These are phyloP conservation scores for Phthorimaea operculella DNA, from an alignment of 1,140 invertebrate genomes.

Conservation along the genomic window DNA sequence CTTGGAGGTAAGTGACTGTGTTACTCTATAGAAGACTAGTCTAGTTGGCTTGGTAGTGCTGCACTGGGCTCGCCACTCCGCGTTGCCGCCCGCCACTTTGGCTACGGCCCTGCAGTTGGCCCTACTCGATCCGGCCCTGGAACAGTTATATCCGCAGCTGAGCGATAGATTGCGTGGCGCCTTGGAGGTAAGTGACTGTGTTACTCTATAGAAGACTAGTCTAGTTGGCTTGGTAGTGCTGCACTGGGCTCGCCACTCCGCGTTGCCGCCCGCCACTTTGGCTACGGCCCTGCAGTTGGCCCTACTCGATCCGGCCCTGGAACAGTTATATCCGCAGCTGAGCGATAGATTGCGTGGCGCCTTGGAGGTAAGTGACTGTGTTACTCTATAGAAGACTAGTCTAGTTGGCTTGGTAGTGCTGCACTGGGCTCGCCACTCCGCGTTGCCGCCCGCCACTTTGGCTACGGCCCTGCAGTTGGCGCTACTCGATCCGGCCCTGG, in stretches of 20 bases:
- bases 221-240: constrained; percentile 17
- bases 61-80: constrained; percentile 36
- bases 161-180: constrained; percentile 24
- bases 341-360: constrained; percentile 24
- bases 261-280: constrained; percentile 38
- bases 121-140: constrained; percentile 42
- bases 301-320: constrained; percentile 42
- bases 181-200: constrained; percentile 29
- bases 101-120: constrained; percentile 36
- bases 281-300: constrained; percentile 36
- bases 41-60: constrained; percentile 17
- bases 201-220: neutral
- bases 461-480: constrained; percentile 35
- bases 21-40: neutral
- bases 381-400: neutral
- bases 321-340: constrained; percentile 40
- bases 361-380: constrained; percentile 29
- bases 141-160: constrained; percentile 40
- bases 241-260: constrained; percentile 36
- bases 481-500: constrained; percentile 41
- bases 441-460: constrained; percentile 38
- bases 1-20: constrained; percentile 29
- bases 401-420: constrained; percentile 17
- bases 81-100: constrained; percentile 38
- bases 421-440: constrained; percentile 36